Conservation (phyloP, 2,113 vertebrate genomes). For the Crotalus viridis region DNA sequence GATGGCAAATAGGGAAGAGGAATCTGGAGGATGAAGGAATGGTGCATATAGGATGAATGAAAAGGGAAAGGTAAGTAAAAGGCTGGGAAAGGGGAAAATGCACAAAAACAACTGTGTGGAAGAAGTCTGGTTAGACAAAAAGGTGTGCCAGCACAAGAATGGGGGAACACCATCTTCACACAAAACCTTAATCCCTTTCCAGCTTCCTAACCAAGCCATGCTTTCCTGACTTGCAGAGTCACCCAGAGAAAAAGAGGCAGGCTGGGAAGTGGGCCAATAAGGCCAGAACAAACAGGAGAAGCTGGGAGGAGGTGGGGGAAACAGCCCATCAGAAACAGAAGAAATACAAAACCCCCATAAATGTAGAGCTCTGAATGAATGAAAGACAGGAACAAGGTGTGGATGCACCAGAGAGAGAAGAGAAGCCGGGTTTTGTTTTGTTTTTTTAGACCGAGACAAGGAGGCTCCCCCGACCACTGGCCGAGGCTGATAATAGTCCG, state of each 20-base stretch:
- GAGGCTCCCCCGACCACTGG: too few relatives aligned
- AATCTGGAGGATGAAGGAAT: neutral
- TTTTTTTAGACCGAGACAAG: too few relatives aligned
- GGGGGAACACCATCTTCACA: neutral
- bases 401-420: too few relatives aligned
- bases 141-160: neutral
- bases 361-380: neutral
- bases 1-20: neutral
- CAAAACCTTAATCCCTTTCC: neutral
- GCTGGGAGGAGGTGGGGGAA: neutral
- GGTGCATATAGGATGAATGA: neutral
- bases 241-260: neutral
- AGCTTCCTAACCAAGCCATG: neutral
- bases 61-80: neutral
- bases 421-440: too few relatives aligned
- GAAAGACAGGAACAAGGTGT: neutral
- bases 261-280: neutral
- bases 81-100: neutral
- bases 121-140: too few relatives aligned
- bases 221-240: neutral
- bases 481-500: too few relatives aligned
- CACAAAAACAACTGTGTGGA: neutral
- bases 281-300: neutral
- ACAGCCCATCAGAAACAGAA: neutral
- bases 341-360: neutral